Evolutionary conservation across 92 coral and sea anemone genomes (phyloP).

Genomic region (Heteractis magnifica): DNA sequence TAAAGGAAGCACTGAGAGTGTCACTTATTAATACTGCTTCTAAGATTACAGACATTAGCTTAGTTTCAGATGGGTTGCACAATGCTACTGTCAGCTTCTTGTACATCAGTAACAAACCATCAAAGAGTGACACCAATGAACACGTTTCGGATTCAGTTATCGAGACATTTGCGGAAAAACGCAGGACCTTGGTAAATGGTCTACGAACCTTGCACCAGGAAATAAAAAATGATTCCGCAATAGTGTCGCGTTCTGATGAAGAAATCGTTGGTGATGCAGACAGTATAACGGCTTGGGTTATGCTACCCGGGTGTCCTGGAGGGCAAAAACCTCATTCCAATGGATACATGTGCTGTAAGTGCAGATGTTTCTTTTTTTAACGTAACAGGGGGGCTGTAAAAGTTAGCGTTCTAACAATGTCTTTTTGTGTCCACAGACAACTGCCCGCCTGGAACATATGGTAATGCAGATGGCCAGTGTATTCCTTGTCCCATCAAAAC

Average conservation of each 20-base stretch:
- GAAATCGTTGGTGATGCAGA: slow-evolving; percentile 5
- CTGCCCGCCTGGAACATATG: slow-evolving; percentile 44
- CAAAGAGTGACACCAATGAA: neutral
- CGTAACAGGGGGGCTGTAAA: neutral
- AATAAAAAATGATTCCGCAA: slow-evolving; percentile 15
- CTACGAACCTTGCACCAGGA: slow-evolving; percentile 4
- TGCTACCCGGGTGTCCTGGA: slow-evolving; percentile 14
- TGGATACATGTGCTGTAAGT: slow-evolving; percentile 42
- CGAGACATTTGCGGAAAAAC: slow-evolving; percentile 21
- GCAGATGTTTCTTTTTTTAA: neutral
- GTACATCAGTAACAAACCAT: neutral
- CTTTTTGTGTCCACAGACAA: neutral
- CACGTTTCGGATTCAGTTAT: neutral
- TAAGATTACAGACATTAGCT: neutral
- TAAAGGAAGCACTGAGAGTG: neutral
- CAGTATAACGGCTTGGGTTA: slow-evolving; percentile 7
- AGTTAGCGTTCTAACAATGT: neutral
- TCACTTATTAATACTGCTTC: slow-evolving; percentile 12
- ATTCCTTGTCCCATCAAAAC: slow-evolving; percentile 27
- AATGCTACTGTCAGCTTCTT: slow-evolving; percentile 5
- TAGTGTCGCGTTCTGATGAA: neutral
- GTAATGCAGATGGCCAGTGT: slow-evolving; percentile 22
- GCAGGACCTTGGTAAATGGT: slow-evolving; percentile 12
- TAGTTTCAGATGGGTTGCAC: neutral
- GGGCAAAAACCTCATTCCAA: slow-evolving; percentile 33